phyloP scores from a whole-genome alignment of 2,797 vertebrate genomes.

The Chaetophractus vellerosus region DNA sequence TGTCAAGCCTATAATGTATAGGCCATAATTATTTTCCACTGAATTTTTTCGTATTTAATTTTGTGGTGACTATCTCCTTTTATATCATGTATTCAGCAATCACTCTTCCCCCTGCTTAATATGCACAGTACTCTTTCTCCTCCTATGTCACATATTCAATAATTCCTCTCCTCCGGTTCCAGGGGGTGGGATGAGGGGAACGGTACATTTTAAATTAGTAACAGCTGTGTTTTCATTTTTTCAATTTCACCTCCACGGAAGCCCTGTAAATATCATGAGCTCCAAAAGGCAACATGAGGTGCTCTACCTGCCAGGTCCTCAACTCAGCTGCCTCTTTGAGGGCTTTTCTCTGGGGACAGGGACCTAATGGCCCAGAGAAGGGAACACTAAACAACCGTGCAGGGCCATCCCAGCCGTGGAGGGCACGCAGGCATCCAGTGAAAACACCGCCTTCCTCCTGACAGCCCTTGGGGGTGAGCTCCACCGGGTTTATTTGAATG shows the following conservation, averaged over 20 bases:
- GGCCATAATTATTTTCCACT: conserved; percentile 85
- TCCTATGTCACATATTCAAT: conserved; percentile 85
- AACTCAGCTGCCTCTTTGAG: not conserved
- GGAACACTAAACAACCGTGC: not conserved
- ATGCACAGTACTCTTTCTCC: conserved; percentile 82
- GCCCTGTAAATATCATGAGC: conserved; percentile 22
- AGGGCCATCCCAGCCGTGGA: too few species aligned
- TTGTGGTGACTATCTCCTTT: conserved; percentile 73
- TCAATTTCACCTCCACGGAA: conserved; percentile 68
- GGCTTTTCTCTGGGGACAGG: not conserved
- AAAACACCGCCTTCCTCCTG: not conserved
- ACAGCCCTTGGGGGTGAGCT: not conserved
- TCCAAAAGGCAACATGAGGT: not conserved
- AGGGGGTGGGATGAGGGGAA: not conserved
- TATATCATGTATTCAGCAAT: conserved; percentile 83
- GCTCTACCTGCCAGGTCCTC: not conserved
- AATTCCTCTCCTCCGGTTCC: conserved; percentile 77
- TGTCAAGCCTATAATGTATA: conserved; percentile 80
- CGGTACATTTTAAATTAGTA: conserved; percentile 79
- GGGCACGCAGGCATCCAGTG: not conserved
- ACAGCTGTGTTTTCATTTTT: conserved; percentile 76
- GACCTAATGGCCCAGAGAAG: not conserved
- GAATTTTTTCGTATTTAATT: conserved; percentile 86
- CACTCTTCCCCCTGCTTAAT: conserved; percentile 82
- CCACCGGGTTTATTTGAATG: not conserved